phyloP scores from a whole-genome alignment of 2,888 invertebrate genomes.

The Dorcus parallelipipedus region DNA sequence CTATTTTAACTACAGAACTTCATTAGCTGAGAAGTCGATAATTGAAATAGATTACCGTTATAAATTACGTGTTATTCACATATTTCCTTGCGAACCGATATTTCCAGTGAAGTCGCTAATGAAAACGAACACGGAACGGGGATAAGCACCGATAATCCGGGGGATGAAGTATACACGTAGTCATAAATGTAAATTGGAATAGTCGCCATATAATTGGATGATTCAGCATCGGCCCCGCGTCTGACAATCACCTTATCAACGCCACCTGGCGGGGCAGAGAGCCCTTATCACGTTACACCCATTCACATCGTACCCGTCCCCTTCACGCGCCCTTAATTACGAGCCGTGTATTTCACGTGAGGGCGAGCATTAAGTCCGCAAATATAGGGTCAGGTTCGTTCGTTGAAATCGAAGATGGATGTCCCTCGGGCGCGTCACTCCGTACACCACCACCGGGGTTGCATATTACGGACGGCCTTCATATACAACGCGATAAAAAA shows the following conservation, averaged over 20 bases:
- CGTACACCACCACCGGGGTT: not conserved
- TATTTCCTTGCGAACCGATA: constrained; percentile 2
- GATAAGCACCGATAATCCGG: constrained; percentile 23
- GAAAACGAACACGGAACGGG: constrained; percentile 24
- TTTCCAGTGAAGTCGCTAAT: constrained; percentile 1
- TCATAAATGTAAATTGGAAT: constrained; percentile 27
- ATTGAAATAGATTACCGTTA: not conserved
- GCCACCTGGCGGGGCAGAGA: constrained; percentile 26
- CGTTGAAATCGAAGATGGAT: constrained; percentile 11
- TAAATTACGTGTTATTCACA: constrained; percentile 1
- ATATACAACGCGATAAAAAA: no score
- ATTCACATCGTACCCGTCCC: constrained; percentile 22
- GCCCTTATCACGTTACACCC: constrained; percentile 28
- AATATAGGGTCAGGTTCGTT: constrained; percentile 6
- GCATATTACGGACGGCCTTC: no score
- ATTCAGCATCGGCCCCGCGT: constrained; percentile 19
- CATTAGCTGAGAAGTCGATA: constrained; percentile 1
- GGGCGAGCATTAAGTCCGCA: constrained; percentile 13
- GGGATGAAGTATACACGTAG: constrained; percentile 22
- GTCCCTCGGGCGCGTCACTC: not conserved
- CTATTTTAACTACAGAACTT: not conserved
- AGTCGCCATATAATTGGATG: constrained; percentile 26
- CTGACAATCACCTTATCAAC: constrained; percentile 27
- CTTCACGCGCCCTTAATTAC: constrained; percentile 17
- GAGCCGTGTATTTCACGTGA: constrained; percentile 5